Percentiles rank a stretch among this genome's conserved stretches.
phyloP scores from a whole-genome alignment of 2,888 invertebrate species.

The Ormyrus pomaceus region DNA sequence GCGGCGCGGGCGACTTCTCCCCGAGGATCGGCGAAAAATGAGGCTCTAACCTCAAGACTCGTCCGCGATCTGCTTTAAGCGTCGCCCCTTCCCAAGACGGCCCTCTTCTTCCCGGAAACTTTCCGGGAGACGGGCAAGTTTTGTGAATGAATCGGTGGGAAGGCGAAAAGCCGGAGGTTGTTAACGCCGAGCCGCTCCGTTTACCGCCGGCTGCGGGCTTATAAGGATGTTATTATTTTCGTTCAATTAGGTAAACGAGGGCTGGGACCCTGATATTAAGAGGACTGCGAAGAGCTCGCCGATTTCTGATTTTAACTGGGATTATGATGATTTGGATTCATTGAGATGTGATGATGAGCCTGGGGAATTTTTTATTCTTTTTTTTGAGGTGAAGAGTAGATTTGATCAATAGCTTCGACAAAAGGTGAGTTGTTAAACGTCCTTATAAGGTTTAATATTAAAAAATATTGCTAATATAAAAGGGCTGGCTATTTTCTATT shows the following conservation, averaged over 20 bases:
- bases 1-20: slow-evolving; percentile 40
- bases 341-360: too few species aligned
- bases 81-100: background rate
- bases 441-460: too few species aligned
- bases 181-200: slow-evolving; percentile 18
- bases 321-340: too few species aligned
- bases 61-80: slow-evolving; percentile 33
- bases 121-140: slow-evolving; percentile 19
- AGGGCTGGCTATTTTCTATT: too few species aligned
- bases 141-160: slow-evolving; percentile 50
- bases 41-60: slow-evolving; percentile 46
- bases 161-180: slow-evolving; percentile 20
- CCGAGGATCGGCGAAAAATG: slow-evolving; percentile 46
- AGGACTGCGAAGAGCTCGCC: too few species aligned
- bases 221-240: slow-evolving; percentile 49
- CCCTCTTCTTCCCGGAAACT: slow-evolving; percentile 6
- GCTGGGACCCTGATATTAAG: background rate
- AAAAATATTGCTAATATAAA: too few species aligned
- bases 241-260: slow-evolving; percentile 39
- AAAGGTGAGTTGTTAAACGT: too few species aligned
- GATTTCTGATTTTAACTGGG: too few species aligned
- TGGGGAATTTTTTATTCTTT: too few species aligned
- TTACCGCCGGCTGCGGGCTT: slow-evolving; percentile 17
- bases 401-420: too few species aligned
- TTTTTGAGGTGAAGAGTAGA: too few species aligned